Evolutionary conservation across 2,888 invertebrate species (phyloP).

Genomic region (Drosophila barbarae): DNA sequence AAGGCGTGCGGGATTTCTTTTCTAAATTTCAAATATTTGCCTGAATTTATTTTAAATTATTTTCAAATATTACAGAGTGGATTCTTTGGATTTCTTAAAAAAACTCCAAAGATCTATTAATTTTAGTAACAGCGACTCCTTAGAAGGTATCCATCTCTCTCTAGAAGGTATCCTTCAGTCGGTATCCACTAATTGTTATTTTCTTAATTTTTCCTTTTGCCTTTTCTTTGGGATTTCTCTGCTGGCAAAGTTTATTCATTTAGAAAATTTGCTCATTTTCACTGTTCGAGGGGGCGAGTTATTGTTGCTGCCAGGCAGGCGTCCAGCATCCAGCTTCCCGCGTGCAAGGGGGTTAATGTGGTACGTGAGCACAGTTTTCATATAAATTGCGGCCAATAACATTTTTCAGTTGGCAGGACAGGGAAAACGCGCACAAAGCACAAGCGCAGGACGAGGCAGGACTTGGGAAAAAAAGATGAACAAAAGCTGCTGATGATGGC

Average conservation of each 20-base stretch:
- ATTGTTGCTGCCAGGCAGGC: conserved; percentile 28
- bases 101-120: too few relatives aligned
- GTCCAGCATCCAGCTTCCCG: conserved; percentile 20
- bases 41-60: not conserved
- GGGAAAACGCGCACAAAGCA: conserved; percentile 67
- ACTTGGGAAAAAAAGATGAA: conserved; percentile 45
- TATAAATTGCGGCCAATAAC: conserved; percentile 77
- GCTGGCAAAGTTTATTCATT: conserved; percentile 74
- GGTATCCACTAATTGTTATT: conserved; percentile 23
- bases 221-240: conserved; percentile 16
- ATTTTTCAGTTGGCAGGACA: conserved; percentile 70
- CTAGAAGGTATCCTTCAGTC: conserved; percentile 12
- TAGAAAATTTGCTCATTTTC: conserved; percentile 76
- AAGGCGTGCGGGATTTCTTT: not conserved
- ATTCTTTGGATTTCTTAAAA: too few relatives aligned
- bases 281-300: conserved; percentile 34
- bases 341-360: conserved; percentile 53
- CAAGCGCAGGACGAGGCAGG: conserved; percentile 34
- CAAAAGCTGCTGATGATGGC: conserved; percentile 76
- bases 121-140: rapidly evolving
- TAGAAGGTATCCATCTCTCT: not conserved
- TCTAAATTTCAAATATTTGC: not conserved
- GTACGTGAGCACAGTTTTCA: conserved; percentile 72
- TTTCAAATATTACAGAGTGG: too few relatives aligned
- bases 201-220: conserved; percentile 37